Conservation (phyloP, 2,113 vertebrate genomes). For the Mormyrus iriodes region DNA sequence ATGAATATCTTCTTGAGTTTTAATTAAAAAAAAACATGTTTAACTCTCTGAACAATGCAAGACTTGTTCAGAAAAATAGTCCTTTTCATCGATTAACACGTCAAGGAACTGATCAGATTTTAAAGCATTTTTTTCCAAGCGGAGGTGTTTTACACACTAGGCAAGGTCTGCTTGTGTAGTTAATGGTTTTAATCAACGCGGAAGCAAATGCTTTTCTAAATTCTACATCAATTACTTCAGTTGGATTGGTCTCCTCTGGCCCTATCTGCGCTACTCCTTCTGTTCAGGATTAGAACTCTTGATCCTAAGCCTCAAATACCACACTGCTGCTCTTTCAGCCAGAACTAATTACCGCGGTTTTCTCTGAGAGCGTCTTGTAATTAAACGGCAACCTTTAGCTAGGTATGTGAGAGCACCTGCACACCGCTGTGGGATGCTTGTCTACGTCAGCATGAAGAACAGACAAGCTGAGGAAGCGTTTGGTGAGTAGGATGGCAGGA, state of each 20-base stretch:
- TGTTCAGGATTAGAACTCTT: not conserved
- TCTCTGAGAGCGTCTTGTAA: not conserved
- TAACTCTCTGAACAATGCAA: not conserved
- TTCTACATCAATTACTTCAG: not conserved
- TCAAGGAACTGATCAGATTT: not conserved
- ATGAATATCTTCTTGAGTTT: not conserved
- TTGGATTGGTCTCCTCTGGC: not conserved
- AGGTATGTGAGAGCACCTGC: not conserved
- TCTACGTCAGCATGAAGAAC: not conserved
- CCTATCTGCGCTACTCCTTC: not conserved
- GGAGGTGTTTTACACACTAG: not conserved
- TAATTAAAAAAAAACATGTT: not conserved
- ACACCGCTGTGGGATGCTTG: slow-evolving; percentile 19
- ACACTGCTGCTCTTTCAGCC: not conserved
- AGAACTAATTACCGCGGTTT: slow-evolving; percentile 4
- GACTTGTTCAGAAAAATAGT: not conserved
- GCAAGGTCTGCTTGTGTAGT: not conserved
- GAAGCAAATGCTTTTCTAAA: not conserved
- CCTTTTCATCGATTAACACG: not conserved
- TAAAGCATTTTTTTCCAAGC: not conserved
- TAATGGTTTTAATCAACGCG: not conserved
- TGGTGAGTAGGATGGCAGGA: not conserved
- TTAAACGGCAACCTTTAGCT: slow-evolving; percentile 18
- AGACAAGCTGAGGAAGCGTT: not conserved
- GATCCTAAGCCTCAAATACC: not conserved